These are phyloP conservation scores for Chymomyza procnemis DNA, from an alignment of 2,888 invertebrate genomes.

Conservation along the genomic window DNA sequence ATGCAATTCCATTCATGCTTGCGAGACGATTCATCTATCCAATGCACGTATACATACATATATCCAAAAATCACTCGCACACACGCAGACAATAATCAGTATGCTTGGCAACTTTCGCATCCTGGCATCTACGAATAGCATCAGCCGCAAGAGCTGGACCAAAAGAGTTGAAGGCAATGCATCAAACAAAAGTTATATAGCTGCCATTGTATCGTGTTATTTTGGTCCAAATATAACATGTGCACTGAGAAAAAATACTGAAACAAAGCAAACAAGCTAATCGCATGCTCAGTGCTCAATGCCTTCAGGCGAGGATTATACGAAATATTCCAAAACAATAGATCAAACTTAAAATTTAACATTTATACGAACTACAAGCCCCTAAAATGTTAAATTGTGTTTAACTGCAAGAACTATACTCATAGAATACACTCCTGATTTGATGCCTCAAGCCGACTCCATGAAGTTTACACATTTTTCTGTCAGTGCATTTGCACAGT, in stretches of 20 bases:
- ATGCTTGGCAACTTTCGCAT: conserved; percentile 35
- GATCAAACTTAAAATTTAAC: too few relatives aligned
- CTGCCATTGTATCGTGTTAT: conserved; percentile 31
- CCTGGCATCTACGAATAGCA: background rate
- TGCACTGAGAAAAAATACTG: background rate
- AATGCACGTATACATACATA: conserved; percentile 37
- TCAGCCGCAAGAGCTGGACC: background rate
- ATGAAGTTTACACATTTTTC: background rate
- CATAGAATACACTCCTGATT: too few relatives aligned
- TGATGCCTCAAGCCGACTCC: too few relatives aligned
- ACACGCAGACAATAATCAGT: conserved; percentile 58
- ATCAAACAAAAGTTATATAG: conserved; percentile 59
- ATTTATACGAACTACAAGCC: too few relatives aligned
- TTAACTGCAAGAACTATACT: too few relatives aligned
- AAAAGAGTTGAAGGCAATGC: conserved; percentile 1
- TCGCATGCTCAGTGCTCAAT: too few relatives aligned
- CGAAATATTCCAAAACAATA: too few relatives aligned
- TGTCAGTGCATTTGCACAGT: background rate
- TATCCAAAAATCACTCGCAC: conserved; percentile 20
- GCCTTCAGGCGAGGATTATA: too few relatives aligned
- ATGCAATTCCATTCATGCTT: conserved; percentile 72
- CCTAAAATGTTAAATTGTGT: too few relatives aligned
- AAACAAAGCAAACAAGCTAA: too few relatives aligned
- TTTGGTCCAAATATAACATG: conserved; percentile 36
- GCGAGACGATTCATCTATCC: conserved; percentile 70